Conservation (phyloP, 2,113 vertebrate genomes). For the Phyllostomus discolor region DNA sequence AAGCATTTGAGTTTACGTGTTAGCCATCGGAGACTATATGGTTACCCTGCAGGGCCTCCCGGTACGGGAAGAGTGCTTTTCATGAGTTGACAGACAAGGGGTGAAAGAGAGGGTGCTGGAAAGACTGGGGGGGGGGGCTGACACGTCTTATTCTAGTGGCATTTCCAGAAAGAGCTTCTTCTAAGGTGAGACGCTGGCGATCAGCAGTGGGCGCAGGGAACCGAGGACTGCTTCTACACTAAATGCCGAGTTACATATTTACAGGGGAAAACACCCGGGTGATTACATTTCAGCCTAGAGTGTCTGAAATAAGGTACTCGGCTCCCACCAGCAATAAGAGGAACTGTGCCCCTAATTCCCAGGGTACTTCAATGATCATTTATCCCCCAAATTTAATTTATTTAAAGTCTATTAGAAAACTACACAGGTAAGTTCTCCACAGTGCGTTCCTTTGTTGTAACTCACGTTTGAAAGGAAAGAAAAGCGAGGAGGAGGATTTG, state of each 20-base stretch:
- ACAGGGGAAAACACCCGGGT: slow-evolving; percentile 14
- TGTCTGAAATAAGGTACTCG: background rate
- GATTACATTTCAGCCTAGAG: background rate
- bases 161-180: slow-evolving; percentile 19
- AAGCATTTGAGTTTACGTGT: slow-evolving; percentile 44
- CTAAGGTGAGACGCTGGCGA: slow-evolving; percentile 13
- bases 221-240: background rate
- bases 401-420: background rate
- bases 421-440: background rate
- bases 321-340: slow-evolving; percentile 1
- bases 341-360: background rate
- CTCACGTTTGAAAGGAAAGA: background rate
- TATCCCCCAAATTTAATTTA: slow-evolving; percentile 1
- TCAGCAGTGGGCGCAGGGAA: background rate
- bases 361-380: background rate
- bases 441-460: background rate
- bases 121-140: background rate
- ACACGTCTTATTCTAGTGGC: slow-evolving; percentile 15
- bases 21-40: slow-evolving; percentile 62
- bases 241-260: background rate
- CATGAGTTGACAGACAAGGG: slow-evolving; percentile 48
- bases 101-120: slow-evolving; percentile 54
- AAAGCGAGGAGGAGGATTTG: slow-evolving; percentile 1
- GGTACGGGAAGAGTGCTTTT: slow-evolving; percentile 52
- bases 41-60: slow-evolving; percentile 47